Conservation (phyloP, 2,797 vertebrate species). For the Hozukius guyotensis region DNA sequence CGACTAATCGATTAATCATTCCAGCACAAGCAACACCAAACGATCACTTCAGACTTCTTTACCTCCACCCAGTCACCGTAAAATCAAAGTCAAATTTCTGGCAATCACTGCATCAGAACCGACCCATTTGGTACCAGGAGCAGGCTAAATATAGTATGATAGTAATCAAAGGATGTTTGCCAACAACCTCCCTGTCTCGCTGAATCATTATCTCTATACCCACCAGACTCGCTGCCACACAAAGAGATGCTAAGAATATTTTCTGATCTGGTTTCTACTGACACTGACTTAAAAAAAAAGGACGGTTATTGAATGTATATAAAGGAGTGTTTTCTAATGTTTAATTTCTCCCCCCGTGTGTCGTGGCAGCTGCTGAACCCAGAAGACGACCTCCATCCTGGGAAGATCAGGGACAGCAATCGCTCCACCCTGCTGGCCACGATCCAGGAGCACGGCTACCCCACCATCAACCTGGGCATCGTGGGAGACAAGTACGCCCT, state of each 20-base stretch:
- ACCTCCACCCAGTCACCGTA: background rate
- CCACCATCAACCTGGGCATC: conserved; percentile 98
- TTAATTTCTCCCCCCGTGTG: background rate
- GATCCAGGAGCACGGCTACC: conserved; percentile 98
- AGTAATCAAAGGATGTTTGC: conserved; percentile 4
- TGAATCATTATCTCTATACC: conserved; percentile 1
- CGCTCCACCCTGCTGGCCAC: conserved; percentile 97
- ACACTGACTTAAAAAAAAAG: background rate
- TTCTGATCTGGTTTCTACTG: background rate
- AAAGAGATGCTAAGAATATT: background rate
- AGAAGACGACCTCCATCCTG: conserved; percentile 97
- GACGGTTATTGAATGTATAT: background rate
- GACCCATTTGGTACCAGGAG: background rate
- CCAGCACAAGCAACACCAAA: background rate
- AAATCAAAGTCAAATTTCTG: background rate
- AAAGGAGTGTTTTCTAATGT: background rate
- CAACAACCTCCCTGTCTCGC: background rate
- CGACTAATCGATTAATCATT: background rate
- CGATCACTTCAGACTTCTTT: background rate
- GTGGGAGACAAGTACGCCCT: conserved; percentile 92
- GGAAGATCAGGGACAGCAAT: conserved; percentile 99
- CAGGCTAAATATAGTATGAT: background rate
- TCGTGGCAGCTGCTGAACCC: conserved; percentile 91
- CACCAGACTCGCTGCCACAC: background rate
- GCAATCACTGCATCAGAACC: background rate